Conservation (phyloP, 2,797 vertebrate species). For the Masticophis lateralis region DNA sequence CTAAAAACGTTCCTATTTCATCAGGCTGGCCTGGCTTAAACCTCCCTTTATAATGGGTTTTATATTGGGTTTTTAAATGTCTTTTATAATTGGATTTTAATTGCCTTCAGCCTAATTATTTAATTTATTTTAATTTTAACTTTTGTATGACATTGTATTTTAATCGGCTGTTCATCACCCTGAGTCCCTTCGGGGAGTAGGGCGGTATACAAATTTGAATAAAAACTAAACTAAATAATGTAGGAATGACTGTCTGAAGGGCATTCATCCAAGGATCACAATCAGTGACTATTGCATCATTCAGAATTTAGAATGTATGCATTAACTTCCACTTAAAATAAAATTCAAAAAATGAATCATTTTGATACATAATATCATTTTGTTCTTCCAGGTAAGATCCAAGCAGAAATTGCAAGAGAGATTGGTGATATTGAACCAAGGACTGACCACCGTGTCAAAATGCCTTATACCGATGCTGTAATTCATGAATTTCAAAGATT, state of each 20-base stretch:
- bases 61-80: too few relatives aligned
- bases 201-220: too few relatives aligned
- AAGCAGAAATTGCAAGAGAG: slow-evolving; percentile 47
- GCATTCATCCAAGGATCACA: background rate
- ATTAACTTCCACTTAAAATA: background rate
- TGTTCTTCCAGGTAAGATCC: slow-evolving; percentile 33
- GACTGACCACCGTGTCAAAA: slow-evolving; percentile 40
- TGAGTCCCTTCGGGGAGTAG: too few relatives aligned
- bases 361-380: background rate
- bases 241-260: background rate
- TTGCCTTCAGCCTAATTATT: too few relatives aligned
- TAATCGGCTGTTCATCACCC: too few relatives aligned
- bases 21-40: too few relatives aligned
- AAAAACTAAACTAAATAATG: too few relatives aligned
- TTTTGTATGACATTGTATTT: too few relatives aligned
- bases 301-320: background rate
- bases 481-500: slow-evolving; percentile 60
- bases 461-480: slow-evolving; percentile 58
- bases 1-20: too few relatives aligned
- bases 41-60: too few relatives aligned
- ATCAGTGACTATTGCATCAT: background rate
- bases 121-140: too few relatives aligned
- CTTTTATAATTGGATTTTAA: too few relatives aligned
- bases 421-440: slow-evolving; percentile 41
- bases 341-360: background rate